Evolutionary conservation across 2,888 invertebrate genomes (phyloP).

Genomic region (Leptinotarsa rubiginosa): DNA sequence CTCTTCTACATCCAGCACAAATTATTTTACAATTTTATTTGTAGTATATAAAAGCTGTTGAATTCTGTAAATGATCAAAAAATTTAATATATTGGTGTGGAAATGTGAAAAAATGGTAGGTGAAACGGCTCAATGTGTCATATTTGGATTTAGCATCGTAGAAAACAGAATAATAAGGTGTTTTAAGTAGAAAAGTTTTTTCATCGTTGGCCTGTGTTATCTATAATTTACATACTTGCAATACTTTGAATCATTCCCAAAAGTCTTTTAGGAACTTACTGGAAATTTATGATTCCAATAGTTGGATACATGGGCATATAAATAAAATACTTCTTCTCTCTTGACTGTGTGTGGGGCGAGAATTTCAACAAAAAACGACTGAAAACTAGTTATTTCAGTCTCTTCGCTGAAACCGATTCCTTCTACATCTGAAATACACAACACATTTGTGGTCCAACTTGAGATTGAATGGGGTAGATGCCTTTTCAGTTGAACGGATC

Average conservation of each 20-base stretch:
- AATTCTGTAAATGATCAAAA: no score
- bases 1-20: no score
- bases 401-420: constrained; percentile 60
- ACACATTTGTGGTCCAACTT: constrained; percentile 71
- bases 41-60: no score
- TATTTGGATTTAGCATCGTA: no score
- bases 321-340: constrained; percentile 74
- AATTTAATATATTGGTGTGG: no score
- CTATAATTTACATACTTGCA: neutral
- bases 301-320: constrained; percentile 79
- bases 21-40: no score
- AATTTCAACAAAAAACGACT: constrained; percentile 81
- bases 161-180: no score
- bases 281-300: constrained; percentile 77
- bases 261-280: constrained; percentile 65
- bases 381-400: constrained; percentile 69
- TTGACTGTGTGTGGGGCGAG: constrained; percentile 76
- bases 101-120: no score
- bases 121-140: no score
- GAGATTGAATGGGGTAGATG: constrained; percentile 73
- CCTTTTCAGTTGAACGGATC: constrained; percentile 50
- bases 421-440: constrained; percentile 68
- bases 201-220: neutral
- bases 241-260: no score
- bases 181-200: no score